phyloP scores from a whole-genome alignment of 2,888 invertebrate genomes.

The Chrysotoxum bicinctum region DNA sequence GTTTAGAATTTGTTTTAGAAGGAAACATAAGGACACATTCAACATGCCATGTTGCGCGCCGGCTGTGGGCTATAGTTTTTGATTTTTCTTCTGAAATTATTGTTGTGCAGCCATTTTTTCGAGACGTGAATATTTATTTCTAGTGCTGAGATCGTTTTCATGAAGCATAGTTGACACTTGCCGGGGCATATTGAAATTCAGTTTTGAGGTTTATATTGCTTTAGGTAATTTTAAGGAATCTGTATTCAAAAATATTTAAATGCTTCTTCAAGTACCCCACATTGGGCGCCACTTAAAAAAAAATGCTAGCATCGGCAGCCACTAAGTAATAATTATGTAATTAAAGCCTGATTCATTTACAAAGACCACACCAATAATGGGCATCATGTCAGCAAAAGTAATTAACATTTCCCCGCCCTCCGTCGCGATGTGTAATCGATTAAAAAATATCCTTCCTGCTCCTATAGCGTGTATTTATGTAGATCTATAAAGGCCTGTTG shows the following conservation, averaged over 20 bases:
- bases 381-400: constrained; percentile 56
- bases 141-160: constrained; percentile 42
- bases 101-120: not conserved
- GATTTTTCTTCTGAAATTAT: not conserved
- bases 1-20: constrained; percentile 27
- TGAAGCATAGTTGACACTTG: constrained; percentile 49
- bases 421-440: constrained; percentile 20
- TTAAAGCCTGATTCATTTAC: constrained; percentile 16
- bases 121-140: constrained; percentile 17
- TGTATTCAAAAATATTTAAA: not conserved
- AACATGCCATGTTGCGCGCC: constrained; percentile 26
- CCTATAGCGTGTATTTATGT: not conserved
- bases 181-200: not conserved
- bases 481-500: constrained; percentile 40
- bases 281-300: not conserved
- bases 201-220: not conserved
- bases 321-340: not conserved
- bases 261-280: not conserved
- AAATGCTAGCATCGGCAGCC: not conserved
- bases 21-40: constrained; percentile 14
- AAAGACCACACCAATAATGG: constrained; percentile 44
- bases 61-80: constrained; percentile 32
- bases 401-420: constrained; percentile 43
- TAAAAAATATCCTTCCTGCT: not conserved
- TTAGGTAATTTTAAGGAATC: not conserved